Base-by-base conservation (phyloP, 1,140 invertebrate genomes). In the Drosophila obscura region DNA sequence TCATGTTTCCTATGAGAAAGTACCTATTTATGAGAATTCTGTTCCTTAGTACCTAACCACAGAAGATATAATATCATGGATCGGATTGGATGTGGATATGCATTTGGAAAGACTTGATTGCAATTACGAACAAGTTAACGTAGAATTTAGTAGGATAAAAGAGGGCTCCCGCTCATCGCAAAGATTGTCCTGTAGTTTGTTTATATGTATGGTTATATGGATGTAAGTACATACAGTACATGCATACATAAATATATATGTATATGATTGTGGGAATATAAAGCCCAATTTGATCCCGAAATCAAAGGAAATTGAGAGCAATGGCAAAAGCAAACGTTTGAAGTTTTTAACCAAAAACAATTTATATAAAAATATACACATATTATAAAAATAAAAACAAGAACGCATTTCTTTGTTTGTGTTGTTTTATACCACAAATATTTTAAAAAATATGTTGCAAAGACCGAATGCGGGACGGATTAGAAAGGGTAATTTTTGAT, bases 281-380 rank as follows among this genome's bases (percentile, higher is more conserved):
- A 24, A 43, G 16, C 8, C 19, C 1, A 11, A 15, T 49, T 56
- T 73, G 71, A 28, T 31, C 41, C 59, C 11, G n/a, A 39, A 55
- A 55, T 39, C 15, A 73, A 31, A 31, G 8, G 15, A 46, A 74
- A 58, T 59, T 15, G 61, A 66, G 71, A 74, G 71, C 72, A 74
- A 74, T 74, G 71, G 71, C 71, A 74, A 74, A 73, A 71, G 71
- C 73, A 69, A 73, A 43, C 58, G 69, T 73, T 73, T 53, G 9
- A 51, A 73, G 52, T 69, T 69, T 73, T 72, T 62, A 73, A 71
- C 52, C 48, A 52, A 69, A 51, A 73, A 53, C 49, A 55, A 73
- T 69, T 59, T 76, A 81, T 80, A 73, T 77, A 80, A 55, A 72
- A 61, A 80, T 76, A 78, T 66, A 74, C 63, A 62, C 46, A 45